Evolutionary conservation across 2,113 vertebrate genomes (phyloP).

Genomic region (Crotalus tigris): DNA sequence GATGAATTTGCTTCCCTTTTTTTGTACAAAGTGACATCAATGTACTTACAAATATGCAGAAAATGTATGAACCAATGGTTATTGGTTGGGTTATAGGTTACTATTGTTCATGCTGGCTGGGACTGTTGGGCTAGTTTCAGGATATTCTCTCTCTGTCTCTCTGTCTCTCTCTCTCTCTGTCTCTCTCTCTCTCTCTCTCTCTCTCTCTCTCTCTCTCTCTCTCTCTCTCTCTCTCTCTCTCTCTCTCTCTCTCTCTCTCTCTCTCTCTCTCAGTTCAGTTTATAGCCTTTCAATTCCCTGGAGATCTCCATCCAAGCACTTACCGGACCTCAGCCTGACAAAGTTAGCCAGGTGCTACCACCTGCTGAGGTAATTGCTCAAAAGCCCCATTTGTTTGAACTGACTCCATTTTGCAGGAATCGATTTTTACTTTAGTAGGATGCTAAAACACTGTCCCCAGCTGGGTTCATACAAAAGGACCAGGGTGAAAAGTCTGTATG

Average conservation of each 20-base stretch:
- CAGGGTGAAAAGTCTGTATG: not conserved
- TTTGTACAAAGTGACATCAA: not conserved
- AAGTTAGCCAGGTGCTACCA: not conserved
- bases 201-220: too few species aligned
- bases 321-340: not conserved
- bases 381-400: not conserved
- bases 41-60: not conserved
- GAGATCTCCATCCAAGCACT: not conserved
- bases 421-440: not conserved
- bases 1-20: not conserved
- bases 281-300: not conserved
- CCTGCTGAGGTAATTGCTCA: not conserved
- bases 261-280: not conserved
- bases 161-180: too few species aligned
- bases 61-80: not conserved
- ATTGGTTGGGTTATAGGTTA: not conserved
- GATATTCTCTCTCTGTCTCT: too few species aligned
- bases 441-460: not conserved
- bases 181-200: too few species aligned
- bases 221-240: too few species aligned
- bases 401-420: constrained; percentile 3
- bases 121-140: not conserved
- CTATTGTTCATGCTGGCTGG: not conserved
- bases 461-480: not conserved
- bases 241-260: too few species aligned